These are phyloP conservation scores for Meganola albula DNA, from an alignment of 2,888 invertebrate genomes.

Conservation along the genomic window DNA sequence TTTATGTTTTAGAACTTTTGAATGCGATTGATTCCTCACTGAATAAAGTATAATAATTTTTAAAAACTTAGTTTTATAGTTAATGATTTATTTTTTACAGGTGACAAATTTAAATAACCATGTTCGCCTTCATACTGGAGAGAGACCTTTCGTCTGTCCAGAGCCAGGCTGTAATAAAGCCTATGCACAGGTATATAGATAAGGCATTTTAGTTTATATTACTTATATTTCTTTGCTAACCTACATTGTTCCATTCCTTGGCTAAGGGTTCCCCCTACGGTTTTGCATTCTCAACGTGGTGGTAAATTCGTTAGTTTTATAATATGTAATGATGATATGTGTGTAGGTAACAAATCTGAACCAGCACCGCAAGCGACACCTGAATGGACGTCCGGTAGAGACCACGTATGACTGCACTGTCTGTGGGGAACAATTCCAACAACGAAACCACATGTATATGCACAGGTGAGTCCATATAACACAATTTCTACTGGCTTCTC, in stretches of 20 bases:
- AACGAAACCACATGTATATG: constrained; percentile 65
- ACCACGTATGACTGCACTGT: constrained; percentile 60
- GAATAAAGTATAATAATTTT: no score
- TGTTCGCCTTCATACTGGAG: constrained; percentile 71
- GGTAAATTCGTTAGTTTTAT: background rate
- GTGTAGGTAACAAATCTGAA: constrained; percentile 69
- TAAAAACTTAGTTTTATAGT: no score
- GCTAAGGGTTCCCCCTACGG: no score
- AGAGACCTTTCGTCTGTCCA: constrained; percentile 68
- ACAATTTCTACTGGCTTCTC: no score
- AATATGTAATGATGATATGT: background rate
- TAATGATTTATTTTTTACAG: constrained; percentile 31
- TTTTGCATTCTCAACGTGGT: no score
- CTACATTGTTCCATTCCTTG: no score
- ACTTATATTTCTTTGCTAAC: background rate
- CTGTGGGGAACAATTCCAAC: constrained; percentile 66
- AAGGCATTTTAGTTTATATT: background rate
- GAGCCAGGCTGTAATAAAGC: constrained; percentile 73
- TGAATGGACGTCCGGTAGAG: constrained; percentile 58
- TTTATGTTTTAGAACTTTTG: no score
- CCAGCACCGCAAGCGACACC: constrained; percentile 70
- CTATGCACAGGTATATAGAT: constrained; percentile 60
- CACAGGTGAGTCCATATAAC: constrained; percentile 57
- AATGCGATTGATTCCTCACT: no score
- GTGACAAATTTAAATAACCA: constrained; percentile 74